Conservation (phyloP, 2,113 vertebrate genomes). For the Acrocephalus kingi region DNA sequence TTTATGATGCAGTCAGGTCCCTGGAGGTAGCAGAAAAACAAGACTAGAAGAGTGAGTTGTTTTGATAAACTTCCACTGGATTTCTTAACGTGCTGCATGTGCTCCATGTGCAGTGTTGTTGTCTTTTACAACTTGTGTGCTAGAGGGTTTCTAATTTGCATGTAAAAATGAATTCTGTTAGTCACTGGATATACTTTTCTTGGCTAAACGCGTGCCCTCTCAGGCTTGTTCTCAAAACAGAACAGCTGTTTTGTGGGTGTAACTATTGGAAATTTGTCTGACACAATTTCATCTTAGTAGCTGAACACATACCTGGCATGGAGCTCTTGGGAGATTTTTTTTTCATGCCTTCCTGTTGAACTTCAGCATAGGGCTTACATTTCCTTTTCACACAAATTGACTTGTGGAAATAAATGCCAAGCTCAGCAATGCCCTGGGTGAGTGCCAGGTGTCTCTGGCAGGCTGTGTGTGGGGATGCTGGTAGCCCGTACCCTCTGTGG, state of each 20-base stretch:
- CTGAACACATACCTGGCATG: neutral
- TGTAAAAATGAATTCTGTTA: neutral
- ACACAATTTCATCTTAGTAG: neutral
- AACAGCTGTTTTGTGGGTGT: constrained; percentile 23
- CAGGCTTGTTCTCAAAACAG: constrained; percentile 20
- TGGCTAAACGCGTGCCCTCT: neutral
- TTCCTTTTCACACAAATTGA: neutral
- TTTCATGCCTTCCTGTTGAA: neutral
- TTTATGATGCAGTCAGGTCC: neutral
- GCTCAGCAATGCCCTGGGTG: neutral
- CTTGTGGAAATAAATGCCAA: neutral
- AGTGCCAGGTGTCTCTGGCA: neutral
- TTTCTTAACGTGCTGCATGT: rapidly evolving
- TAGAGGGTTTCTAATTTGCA: constrained; percentile 28
- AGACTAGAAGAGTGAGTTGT: neutral
- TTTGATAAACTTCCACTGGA: neutral
- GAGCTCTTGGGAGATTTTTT: neutral
- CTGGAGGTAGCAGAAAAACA: neutral
- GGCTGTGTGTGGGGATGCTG: neutral
- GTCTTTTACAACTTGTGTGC: neutral
- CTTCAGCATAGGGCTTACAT: neutral
- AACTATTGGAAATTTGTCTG: neutral
- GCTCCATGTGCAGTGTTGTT: neutral
- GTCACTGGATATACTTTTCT: constrained; percentile 41
- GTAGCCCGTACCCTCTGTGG: neutral